Percentiles rank a stretch among this genome's conserved stretches.
phyloP scores from a whole-genome alignment of 2,797 vertebrate species.

The Sebastes trivittatus region DNA sequence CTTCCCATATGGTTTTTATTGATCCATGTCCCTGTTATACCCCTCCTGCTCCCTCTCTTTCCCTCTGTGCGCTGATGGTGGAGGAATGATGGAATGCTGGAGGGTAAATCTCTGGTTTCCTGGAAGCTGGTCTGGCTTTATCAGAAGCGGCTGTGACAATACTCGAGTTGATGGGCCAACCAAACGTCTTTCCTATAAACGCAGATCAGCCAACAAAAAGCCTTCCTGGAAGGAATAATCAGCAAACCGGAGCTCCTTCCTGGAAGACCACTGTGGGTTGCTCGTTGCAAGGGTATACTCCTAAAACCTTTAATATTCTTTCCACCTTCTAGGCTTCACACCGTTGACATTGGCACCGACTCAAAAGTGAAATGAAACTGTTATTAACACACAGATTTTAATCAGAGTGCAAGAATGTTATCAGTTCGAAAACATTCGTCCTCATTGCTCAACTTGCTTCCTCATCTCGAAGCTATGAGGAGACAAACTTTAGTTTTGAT shows the following conservation, averaged over 20 bases:
- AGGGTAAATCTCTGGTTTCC: conserved; percentile 82
- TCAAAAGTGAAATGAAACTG: conserved; percentile 35
- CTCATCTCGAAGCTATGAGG: background rate
- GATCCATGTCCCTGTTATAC: conserved; percentile 67
- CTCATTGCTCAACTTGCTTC: background rate
- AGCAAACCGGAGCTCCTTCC: conserved; percentile 71
- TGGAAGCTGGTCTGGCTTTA: conserved; percentile 79
- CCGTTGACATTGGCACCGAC: conserved; percentile 44
- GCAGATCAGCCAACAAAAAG: conserved; percentile 66
- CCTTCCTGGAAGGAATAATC: conserved; percentile 79
- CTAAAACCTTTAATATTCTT: conserved; percentile 50
- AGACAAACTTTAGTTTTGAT: conserved; percentile 37
- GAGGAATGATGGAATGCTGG: conserved; percentile 81
- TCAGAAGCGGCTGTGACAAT: conserved; percentile 83
- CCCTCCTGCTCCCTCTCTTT: conserved; percentile 46
- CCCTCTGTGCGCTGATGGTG: conserved; percentile 62
- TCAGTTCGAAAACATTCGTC: background rate
- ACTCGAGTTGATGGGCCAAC: conserved; percentile 70
- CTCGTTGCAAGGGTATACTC: conserved; percentile 48
- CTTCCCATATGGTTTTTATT: conserved; percentile 81
- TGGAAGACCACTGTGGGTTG: conserved; percentile 63
- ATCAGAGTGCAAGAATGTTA: conserved; percentile 21
- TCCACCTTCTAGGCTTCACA: conserved; percentile 41
- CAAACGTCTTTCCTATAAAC: conserved; percentile 70
- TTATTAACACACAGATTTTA: conserved; percentile 36